A percentile compares a stretch with the other conserved stretches of the same genome.
phyloP scores from a whole-genome alignment of 2,888 invertebrate species.

The Tiphia femorata region DNA sequence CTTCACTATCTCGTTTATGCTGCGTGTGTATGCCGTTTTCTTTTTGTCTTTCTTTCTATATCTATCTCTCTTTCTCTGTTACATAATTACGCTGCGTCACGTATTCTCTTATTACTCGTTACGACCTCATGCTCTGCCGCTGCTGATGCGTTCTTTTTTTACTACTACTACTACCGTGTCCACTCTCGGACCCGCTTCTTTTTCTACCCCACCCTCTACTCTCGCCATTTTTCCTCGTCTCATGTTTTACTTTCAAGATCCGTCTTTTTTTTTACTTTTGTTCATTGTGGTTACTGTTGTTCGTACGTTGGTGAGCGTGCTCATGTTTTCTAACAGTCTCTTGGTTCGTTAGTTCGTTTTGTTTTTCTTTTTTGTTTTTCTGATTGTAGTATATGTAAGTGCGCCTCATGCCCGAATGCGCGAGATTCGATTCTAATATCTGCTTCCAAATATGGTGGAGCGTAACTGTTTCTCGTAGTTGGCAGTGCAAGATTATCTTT shows the following conservation, averaged over 20 bases:
- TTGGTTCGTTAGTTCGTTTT: neutral
- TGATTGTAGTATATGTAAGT: constrained; percentile 8
- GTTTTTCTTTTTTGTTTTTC: neutral
- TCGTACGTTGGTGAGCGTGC: too few relatives aligned
- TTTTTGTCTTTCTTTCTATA: constrained; percentile 10
- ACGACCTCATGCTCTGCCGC: neutral
- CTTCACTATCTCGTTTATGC: too few relatives aligned
- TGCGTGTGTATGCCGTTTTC: too few relatives aligned
- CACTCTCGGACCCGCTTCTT: neutral
- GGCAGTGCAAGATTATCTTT: constrained; percentile 32
- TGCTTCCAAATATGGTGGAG: constrained; percentile 42
- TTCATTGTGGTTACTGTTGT: too few relatives aligned
- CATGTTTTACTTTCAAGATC: too few relatives aligned
- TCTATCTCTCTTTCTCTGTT: constrained; percentile 6
- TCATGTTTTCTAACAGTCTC: too few relatives aligned
- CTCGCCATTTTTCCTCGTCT: too few relatives aligned
- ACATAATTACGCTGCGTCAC: neutral
- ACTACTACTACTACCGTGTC: too few relatives aligned
- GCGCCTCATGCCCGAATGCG: constrained; percentile 7
- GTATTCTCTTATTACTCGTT: too few relatives aligned
- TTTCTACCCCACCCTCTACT: neutral
- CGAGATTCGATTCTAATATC: constrained; percentile 14
- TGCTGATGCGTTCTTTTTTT: too few relatives aligned
- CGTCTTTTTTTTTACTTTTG: too few relatives aligned
- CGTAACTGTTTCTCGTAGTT: constrained; percentile 11